Evolutionary conservation across 1,140 invertebrate species (phyloP).

Genomic region (Piezodorus guildinii): DNA sequence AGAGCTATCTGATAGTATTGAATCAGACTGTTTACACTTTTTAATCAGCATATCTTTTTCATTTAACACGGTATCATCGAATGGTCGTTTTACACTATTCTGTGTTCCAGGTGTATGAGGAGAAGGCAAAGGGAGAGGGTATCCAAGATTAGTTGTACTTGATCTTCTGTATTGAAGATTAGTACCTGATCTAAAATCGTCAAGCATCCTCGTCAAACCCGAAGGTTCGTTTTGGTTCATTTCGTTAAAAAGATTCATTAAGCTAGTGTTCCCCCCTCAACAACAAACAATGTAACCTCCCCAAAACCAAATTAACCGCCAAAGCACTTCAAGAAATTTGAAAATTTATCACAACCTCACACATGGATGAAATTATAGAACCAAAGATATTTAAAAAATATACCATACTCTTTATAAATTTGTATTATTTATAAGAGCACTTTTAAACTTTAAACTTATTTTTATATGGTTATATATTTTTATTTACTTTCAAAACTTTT

Average conservation of each 20-base stretch:
- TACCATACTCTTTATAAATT: no score
- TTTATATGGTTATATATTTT: no score
- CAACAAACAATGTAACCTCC: no score
- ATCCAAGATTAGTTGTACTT: neutral
- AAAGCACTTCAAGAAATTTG: no score
- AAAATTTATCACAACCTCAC: no score
- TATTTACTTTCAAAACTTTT: no score
- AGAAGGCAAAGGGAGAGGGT: neutral
- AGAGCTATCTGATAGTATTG: neutral
- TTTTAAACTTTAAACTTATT: no score
- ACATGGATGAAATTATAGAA: no score
- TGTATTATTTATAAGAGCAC: no score
- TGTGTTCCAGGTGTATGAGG: neutral
- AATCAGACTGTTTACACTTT: conserved; percentile 4
- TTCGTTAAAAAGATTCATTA: neutral
- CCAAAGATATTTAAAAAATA: no score
- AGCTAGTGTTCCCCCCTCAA: no score
- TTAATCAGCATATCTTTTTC: conserved; percentile 20
- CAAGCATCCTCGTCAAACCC: neutral
- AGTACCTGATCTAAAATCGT: conserved; percentile 14
- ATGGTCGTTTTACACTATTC: conserved; percentile 9
- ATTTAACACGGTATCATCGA: conserved; percentile 20
- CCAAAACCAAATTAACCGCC: no score
- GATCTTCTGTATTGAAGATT: neutral
- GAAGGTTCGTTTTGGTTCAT: conserved; percentile 13